phyloP scores from a whole-genome alignment of 2,113 vertebrate species.

The Deroptyus accipitrinus region DNA sequence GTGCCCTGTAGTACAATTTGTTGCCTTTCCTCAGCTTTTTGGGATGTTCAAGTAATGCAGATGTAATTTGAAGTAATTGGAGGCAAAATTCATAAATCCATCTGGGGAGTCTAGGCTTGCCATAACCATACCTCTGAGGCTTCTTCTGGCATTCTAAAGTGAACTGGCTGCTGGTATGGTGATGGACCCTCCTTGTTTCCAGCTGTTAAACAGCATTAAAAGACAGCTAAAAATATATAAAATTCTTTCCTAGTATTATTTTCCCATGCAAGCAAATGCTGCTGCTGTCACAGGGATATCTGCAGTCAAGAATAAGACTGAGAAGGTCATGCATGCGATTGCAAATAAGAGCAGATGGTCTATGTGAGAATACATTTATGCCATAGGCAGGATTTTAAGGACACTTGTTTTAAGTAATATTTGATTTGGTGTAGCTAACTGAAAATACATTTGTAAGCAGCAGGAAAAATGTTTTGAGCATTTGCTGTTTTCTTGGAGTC shows the following conservation, averaged over 20 bases:
- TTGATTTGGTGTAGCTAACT: background rate
- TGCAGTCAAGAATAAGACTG: constrained; percentile 29
- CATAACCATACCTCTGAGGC: background rate
- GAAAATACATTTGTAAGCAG: background rate
- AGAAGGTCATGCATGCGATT: constrained; percentile 18
- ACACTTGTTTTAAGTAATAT: background rate
- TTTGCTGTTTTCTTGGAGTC: background rate
- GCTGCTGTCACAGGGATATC: background rate
- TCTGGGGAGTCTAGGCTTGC: background rate
- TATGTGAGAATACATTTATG: background rate
- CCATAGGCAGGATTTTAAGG: background rate
- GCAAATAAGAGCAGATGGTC: constrained; percentile 29
- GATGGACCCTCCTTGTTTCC: constrained; percentile 2
- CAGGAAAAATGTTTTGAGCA: background rate
- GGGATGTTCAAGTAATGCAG: background rate
- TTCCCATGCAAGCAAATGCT: constrained; percentile 39
- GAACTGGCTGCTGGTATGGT: background rate
- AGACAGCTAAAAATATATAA: constrained; percentile 60
- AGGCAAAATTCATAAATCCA: background rate
- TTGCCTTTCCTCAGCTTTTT: background rate
- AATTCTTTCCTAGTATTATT: constrained; percentile 70
- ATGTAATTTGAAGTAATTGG: background rate
- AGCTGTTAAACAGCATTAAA: constrained; percentile 63
- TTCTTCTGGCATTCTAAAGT: background rate
- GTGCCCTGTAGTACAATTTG: background rate